phyloP scores from a whole-genome alignment of 1,140 invertebrate genomes.

The Platyura marginata region DNA sequence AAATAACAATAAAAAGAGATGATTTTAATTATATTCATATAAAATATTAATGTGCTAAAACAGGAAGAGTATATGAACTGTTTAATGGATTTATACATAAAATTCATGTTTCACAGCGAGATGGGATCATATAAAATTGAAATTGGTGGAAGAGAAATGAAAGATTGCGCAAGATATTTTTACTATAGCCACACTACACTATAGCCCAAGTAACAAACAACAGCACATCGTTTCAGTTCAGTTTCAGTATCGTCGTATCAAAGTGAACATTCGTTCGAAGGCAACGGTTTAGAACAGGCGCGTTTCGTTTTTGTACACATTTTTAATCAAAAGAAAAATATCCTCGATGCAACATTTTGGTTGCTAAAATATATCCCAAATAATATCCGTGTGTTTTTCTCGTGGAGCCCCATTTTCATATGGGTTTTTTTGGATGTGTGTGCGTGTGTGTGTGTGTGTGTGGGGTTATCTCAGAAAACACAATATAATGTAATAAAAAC shows the following conservation, averaged over 20 bases:
- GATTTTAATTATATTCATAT: neutral
- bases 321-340: too few relatives aligned
- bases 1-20: neutral
- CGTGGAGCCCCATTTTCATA: too few relatives aligned
- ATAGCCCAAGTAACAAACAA: neutral
- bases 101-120: neutral
- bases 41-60: neutral
- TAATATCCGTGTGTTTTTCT: too few relatives aligned
- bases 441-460: too few relatives aligned
- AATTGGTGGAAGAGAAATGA: constrained; percentile 2
- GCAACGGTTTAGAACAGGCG: constrained; percentile 25
- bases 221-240: neutral
- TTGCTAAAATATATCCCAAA: too few relatives aligned
- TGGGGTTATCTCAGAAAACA: too few relatives aligned
- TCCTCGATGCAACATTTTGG: neutral
- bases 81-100: neutral
- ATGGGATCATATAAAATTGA: constrained; percentile 2
- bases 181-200: neutral
- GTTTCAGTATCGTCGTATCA: constrained; percentile 2
- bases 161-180: constrained; percentile 2
- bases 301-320: constrained; percentile 24
- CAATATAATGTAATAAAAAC: too few relatives aligned
- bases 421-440: too few relatives aligned
- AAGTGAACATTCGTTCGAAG: constrained; percentile 20
- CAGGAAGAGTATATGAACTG: neutral